Evolutionary conservation across 2,797 vertebrate species (phyloP).

Genomic region (Gadopsis bispinosus): DNA sequence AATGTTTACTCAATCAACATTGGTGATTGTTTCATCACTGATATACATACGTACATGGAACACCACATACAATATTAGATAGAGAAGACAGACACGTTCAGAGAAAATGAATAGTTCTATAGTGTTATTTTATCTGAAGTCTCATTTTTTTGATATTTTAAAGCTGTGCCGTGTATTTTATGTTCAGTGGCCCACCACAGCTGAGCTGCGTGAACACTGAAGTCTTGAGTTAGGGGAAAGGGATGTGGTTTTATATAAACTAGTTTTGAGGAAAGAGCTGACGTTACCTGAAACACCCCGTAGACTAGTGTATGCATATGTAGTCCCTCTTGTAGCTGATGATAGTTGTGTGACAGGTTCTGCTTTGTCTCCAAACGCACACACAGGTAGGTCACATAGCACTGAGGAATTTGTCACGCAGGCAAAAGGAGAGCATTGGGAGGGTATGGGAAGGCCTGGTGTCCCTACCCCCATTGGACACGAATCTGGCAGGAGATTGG

Average conservation of each 20-base stretch:
- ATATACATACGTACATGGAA: not conserved
- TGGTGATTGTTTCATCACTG: not conserved
- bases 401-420: constrained; percentile 68
- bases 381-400: constrained; percentile 33
- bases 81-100: not conserved
- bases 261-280: constrained; percentile 41
- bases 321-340: constrained; percentile 48
- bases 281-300: constrained; percentile 43
- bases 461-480: constrained; percentile 57
- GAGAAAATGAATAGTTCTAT: not conserved
- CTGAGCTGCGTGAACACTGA: constrained; percentile 32
- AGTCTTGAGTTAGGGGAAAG: constrained; percentile 42
- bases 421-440: constrained; percentile 54
- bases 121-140: not conserved
- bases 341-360: constrained; percentile 70
- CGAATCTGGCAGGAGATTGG: constrained; percentile 63
- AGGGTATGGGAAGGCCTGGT: constrained; percentile 34
- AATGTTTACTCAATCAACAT: not conserved
- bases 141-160: not conserved
- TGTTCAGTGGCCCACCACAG: constrained; percentile 14
- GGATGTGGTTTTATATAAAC: constrained; percentile 76
- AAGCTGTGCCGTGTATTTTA: constrained; percentile 3
- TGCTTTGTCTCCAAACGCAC: constrained; percentile 30
- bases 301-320: constrained; percentile 12
- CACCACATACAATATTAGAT: not conserved